Percentiles rank a stretch among this genome's conserved stretches.
phyloP scores from a whole-genome alignment of 1,140 invertebrate genomes.

The Apis mellifera region DNA sequence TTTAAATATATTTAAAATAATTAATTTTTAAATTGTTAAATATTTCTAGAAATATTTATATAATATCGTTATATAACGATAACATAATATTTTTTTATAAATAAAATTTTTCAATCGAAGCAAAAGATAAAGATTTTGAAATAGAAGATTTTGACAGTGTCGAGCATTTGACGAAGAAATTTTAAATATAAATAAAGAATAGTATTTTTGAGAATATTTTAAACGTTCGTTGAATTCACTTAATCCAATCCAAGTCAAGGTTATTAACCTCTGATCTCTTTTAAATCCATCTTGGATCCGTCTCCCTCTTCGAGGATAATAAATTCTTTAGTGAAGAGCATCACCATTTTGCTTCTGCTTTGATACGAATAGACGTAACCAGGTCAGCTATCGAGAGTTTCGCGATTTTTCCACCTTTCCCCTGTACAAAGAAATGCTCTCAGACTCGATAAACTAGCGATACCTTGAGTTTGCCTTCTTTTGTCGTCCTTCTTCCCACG shows the following conservation, averaged over 20 bases:
- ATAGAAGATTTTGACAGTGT: no score
- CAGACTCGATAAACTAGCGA: not conserved
- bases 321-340: not conserved
- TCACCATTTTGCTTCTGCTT: not conserved
- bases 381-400: conserved; percentile 3
- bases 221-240: not conserved
- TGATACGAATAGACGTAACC: not conserved
- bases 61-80: no score
- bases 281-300: not conserved
- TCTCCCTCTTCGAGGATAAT: not conserved
- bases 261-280: not conserved
- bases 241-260: not conserved
- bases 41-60: not conserved
- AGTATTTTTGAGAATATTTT: no score
- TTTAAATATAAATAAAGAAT: no score
- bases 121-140: no score
- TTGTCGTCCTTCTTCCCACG: not conserved
- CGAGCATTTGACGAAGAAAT: no score
- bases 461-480: not conserved
- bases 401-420: conserved; percentile 9
- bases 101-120: no score
- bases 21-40: no score
- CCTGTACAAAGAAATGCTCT: not conserved
- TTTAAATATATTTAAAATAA: no score
- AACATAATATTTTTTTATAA: no score